Conservation (phyloP, 53 echinoderm and acorn worm species). For the Holothuria scabra region DNA sequence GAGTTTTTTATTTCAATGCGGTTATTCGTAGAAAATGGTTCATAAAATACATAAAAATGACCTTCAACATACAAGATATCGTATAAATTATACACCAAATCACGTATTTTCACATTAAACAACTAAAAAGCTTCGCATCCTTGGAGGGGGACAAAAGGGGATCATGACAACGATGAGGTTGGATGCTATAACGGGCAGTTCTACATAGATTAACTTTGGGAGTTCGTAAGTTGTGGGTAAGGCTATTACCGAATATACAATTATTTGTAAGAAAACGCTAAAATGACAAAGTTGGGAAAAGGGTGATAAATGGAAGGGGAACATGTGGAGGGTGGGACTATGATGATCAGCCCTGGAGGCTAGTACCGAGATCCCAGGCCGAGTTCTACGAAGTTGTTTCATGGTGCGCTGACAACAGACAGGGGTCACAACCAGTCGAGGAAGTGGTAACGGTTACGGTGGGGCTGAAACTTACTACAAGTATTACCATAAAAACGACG, state of each 20-base stretch:
- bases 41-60: no score
- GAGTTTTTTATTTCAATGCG: no score
- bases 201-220: background rate
- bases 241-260: background rate
- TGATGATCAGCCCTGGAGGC: slow-evolving; percentile 14
- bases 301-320: background rate
- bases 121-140: no score
- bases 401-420: background rate
- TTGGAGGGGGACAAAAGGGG: background rate
- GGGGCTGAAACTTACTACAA: no score
- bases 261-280: background rate
- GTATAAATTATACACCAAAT: no score
- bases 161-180: background rate
- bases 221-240: background rate
- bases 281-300: background rate
- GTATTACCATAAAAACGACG: no score
- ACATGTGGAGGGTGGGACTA: background rate
- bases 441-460: no score
- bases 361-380: background rate
- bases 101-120: no score
- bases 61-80: no score
- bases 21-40: no score
- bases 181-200: background rate
- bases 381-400: background rate
- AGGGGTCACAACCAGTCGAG: background rate